These are phyloP conservation scores for Periparus ater DNA, from an alignment of 2,797 vertebrate species.

Conservation along the genomic window DNA sequence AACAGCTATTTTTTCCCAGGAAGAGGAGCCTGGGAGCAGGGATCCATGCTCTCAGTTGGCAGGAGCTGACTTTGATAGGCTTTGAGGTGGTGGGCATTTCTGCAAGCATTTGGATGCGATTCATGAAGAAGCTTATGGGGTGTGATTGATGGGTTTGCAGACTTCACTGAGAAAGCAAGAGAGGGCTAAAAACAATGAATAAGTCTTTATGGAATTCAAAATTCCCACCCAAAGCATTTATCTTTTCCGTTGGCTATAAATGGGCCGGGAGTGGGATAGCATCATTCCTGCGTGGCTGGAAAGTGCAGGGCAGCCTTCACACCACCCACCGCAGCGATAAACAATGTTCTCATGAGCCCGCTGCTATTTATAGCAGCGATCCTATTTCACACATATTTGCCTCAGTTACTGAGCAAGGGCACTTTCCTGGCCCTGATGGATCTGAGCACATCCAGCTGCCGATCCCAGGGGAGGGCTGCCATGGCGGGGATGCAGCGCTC, in stretches of 20 bases:
- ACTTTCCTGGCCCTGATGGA: constrained; percentile 41
- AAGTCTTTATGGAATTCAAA: constrained; percentile 40
- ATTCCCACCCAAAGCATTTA: constrained; percentile 41
- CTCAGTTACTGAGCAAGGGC: constrained; percentile 55
- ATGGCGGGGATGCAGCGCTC: not conserved
- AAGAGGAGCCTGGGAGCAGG: constrained; percentile 36
- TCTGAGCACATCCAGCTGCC: not conserved
- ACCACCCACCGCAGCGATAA: constrained; percentile 21
- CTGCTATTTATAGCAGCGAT: constrained; percentile 62
- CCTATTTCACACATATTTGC: constrained; percentile 62
- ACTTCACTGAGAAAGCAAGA: not conserved
- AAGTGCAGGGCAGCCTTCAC: constrained; percentile 44
- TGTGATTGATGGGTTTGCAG: not conserved
- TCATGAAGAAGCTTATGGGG: not conserved
- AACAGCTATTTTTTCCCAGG: constrained; percentile 44
- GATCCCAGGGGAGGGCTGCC: constrained; percentile 10
- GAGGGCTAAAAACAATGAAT: constrained; percentile 25
- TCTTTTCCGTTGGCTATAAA: constrained; percentile 26
- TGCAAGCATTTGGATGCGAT: not conserved
- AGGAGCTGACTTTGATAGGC: not conserved
- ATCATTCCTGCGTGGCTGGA: not conserved
- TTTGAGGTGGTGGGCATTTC: not conserved
- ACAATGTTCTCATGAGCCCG: constrained; percentile 47
- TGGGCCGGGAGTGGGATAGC: not conserved
- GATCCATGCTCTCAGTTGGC: not conserved